Base-by-base conservation (phyloP, 92 coral and sea anemone species). In the Plumapathes pennacea region DNA sequence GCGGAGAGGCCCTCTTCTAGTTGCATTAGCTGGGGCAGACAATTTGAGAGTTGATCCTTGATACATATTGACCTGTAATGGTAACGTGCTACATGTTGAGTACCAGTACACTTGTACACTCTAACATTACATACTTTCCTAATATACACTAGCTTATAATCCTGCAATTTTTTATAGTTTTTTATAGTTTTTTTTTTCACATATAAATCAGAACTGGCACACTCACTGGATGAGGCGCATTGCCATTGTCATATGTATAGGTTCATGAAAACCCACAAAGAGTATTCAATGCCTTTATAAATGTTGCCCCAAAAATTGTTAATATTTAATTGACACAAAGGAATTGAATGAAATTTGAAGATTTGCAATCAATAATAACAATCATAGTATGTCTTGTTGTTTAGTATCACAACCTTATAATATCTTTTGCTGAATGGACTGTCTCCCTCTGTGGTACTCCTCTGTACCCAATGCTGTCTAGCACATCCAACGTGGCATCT, bases 1-100 rank as follows among this genome's bases (percentile, higher is more conserved):
- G 23, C 14, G 10, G 50, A 19, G 9, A 71, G 52, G 17, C 78
- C 78, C 43, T 60, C 53, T 71, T 60, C 42, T 45, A 71, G 30
- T 17, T 71, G 78, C 52, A 71, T 46, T 31, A 71, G 15, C 59
- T 60, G 70, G 18, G 78, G 78, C 60, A 71, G 29, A 24, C 11
- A 3, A 1, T 12, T 18, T 17, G 39, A 10, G 22, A 59, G 26
- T 23, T 32, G 60, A 23, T 40, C 49, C 23, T 71, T 71, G 24
- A 71, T 47, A 48, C 78, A 71, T 11, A 71, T 48, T 11, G 70
- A 60, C 33, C 78, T 71, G 59, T 40, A 57, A 56, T 25, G 19
- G 45, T 26, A 60, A 38, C 26, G 5, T 17, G 11, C 43, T 44
- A 43, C 38, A 9, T 14, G 22, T 10, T 19, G 50, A 39, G 51